Base-by-base conservation (phyloP, 1,140 invertebrate species). In the Drosophila simulans region DNA sequence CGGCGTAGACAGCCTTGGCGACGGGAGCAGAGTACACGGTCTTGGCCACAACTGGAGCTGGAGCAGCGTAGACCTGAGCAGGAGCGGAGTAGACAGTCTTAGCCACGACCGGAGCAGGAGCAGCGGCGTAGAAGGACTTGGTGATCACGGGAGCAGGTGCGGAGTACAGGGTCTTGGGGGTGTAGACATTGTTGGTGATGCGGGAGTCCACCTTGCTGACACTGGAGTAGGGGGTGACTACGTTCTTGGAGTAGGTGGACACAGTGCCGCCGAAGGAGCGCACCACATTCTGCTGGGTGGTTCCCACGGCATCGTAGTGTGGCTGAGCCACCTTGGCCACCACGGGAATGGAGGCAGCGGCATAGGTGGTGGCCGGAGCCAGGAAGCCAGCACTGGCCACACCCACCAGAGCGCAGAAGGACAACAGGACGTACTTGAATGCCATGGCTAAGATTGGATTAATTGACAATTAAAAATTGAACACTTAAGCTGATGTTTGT, bases 221-320 rank as follows among this genome's bases (percentile, higher is more conserved):
- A 72, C 93, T 94, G 56, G 94, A 95, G 93, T 93, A 95, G n/a
- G 94, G 93, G 43, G 93, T 94, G 80, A 95, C 94, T 15, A 95
- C 94, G 43, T 94, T 93, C 88, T 95, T 95, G 62, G 93, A 93
- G 93, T 94, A 94, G 62, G 93, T 92, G 55, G 94, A 94, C 4
- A 94, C 92, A 13, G 94, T 94, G 77, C 94, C 94, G 57, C 93
- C 94, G 53, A 94, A 91, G 15, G 93, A 94, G 48, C 94, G 93
- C 3, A 94, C 77, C 11, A 94, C 93, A 77, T 93, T 94, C 82
- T 95, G 93, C 57, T 94, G 93, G 35, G 93, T 92, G 37, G 93
- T 80, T 35, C 94, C 94, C 20, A 94, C 84, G 45, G 93, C 93
- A 55, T 93, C 93, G 39, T 91, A 92, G 34, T 92, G 89, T 0